Conservation (phyloP, 2,797 vertebrate species). For the Austrolebias charrua region DNA sequence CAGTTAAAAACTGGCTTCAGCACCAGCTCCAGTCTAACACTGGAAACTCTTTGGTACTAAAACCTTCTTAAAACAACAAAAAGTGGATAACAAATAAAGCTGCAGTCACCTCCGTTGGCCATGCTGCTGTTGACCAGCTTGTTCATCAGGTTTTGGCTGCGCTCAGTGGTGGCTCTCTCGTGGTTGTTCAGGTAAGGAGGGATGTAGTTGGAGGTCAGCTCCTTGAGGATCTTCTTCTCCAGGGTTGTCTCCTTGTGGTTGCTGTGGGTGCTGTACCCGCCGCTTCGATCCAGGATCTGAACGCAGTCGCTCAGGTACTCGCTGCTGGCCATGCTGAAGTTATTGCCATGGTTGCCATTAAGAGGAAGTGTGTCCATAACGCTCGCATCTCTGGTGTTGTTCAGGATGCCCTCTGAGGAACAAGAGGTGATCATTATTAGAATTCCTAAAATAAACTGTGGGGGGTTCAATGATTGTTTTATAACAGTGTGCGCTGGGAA, state of each 20-base stretch:
- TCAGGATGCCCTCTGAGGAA: constrained; percentile 95
- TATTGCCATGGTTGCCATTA: constrained; percentile 99
- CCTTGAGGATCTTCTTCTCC: constrained; percentile 98
- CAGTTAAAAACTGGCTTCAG: too few relatives aligned
- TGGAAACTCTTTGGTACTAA: too few relatives aligned
- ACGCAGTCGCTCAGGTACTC: constrained; percentile 98
- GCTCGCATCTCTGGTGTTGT: constrained; percentile 99
- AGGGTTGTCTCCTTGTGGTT: constrained; percentile 94
- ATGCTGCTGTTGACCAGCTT: constrained; percentile 91
- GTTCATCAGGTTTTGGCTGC: constrained; percentile 94
- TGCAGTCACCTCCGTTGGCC: constrained; percentile 79
- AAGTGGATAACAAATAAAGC: not conserved
- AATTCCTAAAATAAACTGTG: constrained; percentile 38
- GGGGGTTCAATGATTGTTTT: constrained; percentile 51
- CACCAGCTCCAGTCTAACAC: too few relatives aligned
- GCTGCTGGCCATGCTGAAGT: constrained; percentile 94
- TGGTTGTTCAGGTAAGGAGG: constrained; percentile 98
- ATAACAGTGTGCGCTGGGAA: constrained; percentile 43
- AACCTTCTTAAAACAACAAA: too few relatives aligned
- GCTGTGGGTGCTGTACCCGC: constrained; percentile 80
- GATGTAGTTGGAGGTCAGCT: constrained; percentile 97
- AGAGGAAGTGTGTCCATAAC: constrained; percentile 99
- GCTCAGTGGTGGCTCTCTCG: constrained; percentile 87
- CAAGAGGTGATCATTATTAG: constrained; percentile 37
- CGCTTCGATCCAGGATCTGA: constrained; percentile 91